phyloP scores from a whole-genome alignment of 2,888 invertebrate species.

The Pegoplata infirma region DNA sequence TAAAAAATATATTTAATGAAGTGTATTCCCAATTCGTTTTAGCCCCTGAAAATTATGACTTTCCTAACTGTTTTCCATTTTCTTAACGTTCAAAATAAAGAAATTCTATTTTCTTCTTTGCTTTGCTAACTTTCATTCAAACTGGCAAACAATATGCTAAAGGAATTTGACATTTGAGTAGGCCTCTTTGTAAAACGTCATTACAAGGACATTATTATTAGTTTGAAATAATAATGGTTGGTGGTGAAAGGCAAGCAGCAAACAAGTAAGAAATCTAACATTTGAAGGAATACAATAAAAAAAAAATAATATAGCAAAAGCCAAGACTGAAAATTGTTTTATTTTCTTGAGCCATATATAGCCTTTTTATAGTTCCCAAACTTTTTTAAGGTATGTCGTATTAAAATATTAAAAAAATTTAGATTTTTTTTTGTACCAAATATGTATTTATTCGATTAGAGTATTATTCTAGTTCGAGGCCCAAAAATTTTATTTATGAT shows the following conservation, averaged over 20 bases:
- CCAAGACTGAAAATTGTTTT: conserved; percentile 45
- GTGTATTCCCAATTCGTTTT: neutral
- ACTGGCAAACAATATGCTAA: conserved; percentile 56
- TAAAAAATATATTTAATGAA: neutral
- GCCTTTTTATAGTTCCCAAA: too few relatives aligned
- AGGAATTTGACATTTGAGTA: conserved; percentile 65
- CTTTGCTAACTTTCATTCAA: conserved; percentile 12
- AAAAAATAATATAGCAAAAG: conserved; percentile 25
- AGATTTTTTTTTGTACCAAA: too few relatives aligned
- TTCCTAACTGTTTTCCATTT: neutral
- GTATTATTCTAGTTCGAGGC: too few relatives aligned
- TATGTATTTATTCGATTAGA: too few relatives aligned
- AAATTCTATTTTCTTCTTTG: conserved; percentile 40
- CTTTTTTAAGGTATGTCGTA: too few relatives aligned
- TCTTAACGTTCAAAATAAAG: neutral
- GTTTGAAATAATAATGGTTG: conserved; percentile 51
- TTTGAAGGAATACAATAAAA: too few relatives aligned
- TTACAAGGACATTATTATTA: conserved; percentile 61
- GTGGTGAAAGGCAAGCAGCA: conserved; percentile 43
- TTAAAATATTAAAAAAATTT: too few relatives aligned
- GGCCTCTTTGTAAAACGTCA: conserved; percentile 64
- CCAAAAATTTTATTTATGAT: too few relatives aligned
- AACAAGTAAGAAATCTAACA: conserved; percentile 7
- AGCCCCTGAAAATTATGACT: neutral
- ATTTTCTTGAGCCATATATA: too few relatives aligned